Base-by-base conservation (phyloP, 2,797 vertebrate species). In the Kryptolebias ocellatus region DNA sequence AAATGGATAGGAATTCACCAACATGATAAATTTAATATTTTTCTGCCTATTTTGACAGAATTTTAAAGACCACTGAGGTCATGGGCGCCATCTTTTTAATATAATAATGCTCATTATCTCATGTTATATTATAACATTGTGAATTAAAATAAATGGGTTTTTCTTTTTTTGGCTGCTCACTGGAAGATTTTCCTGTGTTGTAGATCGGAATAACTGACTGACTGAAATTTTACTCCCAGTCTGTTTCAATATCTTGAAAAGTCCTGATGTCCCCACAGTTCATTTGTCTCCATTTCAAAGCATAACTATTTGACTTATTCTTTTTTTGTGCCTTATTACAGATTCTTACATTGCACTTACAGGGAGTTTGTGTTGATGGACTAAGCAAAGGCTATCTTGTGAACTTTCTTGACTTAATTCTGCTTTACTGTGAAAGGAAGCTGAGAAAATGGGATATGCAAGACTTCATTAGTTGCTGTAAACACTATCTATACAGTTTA, bases 21-120 rank as follows among this genome's bases (percentile, higher is more conserved):
- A 79, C 76, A 88, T 78, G 88, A 83, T 87, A 84, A 75, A 62
- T 65, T 72, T 88, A 78, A 90, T 92, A 85, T 90, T 56, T 81
- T 87, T 83, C 76, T 64, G 66, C 74, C 51, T 83, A 81, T 85
- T 87, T 87, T 85, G 76, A 86, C 82, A 71, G 74, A 79, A 83
- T 85, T 87, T 87, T 72, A 72, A 64, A 76, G 89, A 77, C 71
- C 76, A 64, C 70, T 83, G 84, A 91, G 91, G 91, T 91, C 86
- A 90, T 6, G 53, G 84, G 81, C 79, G 67, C 70, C 78, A 74
- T 80, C 70, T 87, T 78, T 63, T 72, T 65, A 87, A 80, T 89
- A 83, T 89, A 89, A 90, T 90, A 91, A 83, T 34, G 68, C 87
- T 86, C 75, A 91, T 91, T 90, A 90, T 92, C 89, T 85, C 75